These are phyloP conservation scores for Pterophyllum scalare DNA, from an alignment of 2,113 vertebrate genomes.

Conservation along the genomic window DNA sequence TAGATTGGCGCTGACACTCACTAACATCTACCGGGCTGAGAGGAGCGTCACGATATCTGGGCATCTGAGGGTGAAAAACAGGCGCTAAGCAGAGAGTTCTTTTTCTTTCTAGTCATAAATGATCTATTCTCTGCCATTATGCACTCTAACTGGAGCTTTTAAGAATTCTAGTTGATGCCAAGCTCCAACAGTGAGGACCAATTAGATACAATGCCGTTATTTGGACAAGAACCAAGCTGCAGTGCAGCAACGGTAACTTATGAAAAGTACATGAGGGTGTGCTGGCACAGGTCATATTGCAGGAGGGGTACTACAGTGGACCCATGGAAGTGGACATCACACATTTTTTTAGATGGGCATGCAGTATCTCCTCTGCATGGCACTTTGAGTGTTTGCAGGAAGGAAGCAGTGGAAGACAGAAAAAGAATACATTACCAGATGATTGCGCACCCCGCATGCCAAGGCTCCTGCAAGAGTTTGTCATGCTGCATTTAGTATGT, in stretches of 20 bases:
- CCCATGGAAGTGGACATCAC: conserved; percentile 58
- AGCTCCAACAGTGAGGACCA: conserved; percentile 55
- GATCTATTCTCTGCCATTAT: conserved; percentile 64
- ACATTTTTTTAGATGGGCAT: conserved; percentile 27
- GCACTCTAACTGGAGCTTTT: conserved; percentile 59
- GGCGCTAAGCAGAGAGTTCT: conserved; percentile 33
- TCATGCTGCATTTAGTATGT: conserved; percentile 57
- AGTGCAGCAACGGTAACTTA: conserved; percentile 58
- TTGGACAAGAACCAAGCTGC: conserved; percentile 69
- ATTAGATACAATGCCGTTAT: conserved; percentile 64
- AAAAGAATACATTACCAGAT: conserved; percentile 63
- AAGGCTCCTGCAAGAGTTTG: conserved; percentile 59
- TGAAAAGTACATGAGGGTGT: conserved; percentile 67
- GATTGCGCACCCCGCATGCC: conserved; percentile 54
- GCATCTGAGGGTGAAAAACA: conserved; percentile 40
- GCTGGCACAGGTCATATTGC: conserved; percentile 40
- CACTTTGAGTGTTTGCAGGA: conserved; percentile 43
- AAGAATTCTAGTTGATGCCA: conserved; percentile 56
- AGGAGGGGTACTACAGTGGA: conserved; percentile 33
- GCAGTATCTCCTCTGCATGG: conserved; percentile 30
- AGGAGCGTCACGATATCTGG: conserved; percentile 46
- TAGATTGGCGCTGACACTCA: conserved; percentile 25
- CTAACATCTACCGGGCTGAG: conserved; percentile 15
- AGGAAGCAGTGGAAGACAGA: conserved; percentile 27
- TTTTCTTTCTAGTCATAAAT: conserved; percentile 55